A percentile compares a stretch with the other conserved stretches of the same genome.
phyloP scores from a whole-genome alignment of 2,113 vertebrate genomes.

The Madoqua kirkii region DNA sequence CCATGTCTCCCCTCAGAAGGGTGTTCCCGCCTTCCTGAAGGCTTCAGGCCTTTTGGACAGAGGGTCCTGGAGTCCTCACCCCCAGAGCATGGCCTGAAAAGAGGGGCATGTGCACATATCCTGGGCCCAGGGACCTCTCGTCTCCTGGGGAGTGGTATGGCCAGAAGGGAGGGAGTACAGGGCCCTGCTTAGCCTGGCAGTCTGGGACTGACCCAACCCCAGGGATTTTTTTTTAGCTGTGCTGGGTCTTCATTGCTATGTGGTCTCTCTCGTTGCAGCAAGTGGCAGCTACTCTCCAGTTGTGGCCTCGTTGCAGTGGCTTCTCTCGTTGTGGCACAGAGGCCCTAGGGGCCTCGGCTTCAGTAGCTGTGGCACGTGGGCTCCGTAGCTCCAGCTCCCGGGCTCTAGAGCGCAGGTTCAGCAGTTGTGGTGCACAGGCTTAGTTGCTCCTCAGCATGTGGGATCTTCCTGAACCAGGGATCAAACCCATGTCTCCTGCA shows the following conservation, averaged over 20 bases:
- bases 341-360: background rate
- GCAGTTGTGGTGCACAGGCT: background rate
- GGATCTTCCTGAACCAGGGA: background rate
- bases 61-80: background rate
- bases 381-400: rapidly evolving
- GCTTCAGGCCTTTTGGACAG: background rate
- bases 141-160: background rate
- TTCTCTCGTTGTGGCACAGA: rapidly evolving
- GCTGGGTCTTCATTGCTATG: background rate
- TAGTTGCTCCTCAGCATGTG: background rate
- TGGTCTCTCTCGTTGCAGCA: background rate
- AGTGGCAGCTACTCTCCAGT: background rate
- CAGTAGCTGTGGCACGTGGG: background rate
- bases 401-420: background rate
- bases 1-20: background rate
- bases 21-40: background rate
- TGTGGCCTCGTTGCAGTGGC: background rate
- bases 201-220: background rate
- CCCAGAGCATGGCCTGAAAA: background rate
- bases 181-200: background rate
- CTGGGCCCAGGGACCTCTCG: background rate
- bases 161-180: background rate
- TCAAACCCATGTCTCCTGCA: background rate
- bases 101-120: rapidly evolving
- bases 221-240: background rate